These are phyloP conservation scores for Aelia acuminata DNA, from an alignment of 2,888 invertebrate species.

Conservation along the genomic window DNA sequence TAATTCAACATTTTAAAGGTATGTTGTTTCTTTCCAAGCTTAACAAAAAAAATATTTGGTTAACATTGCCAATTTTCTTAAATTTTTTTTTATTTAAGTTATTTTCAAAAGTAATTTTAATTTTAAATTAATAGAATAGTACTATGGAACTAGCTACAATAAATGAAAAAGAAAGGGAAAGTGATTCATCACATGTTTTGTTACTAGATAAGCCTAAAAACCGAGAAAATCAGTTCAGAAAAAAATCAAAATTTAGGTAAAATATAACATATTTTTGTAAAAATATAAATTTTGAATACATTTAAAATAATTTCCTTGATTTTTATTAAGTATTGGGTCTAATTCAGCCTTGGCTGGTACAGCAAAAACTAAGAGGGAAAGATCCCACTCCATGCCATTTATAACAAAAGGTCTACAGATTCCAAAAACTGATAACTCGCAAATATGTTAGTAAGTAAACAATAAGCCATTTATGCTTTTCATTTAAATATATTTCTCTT, in stretches of 20 bases:
- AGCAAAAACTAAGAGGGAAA: conserved; percentile 19
- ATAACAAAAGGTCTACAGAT: conserved; percentile 52
- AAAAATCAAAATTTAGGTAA: conserved; percentile 15
- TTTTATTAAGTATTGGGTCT: conserved; percentile 39
- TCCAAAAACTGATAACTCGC: conserved; percentile 53
- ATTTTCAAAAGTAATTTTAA: neutral
- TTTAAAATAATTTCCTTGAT: neutral
- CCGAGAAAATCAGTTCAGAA: neutral
- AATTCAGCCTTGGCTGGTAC: neutral
- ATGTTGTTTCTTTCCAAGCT: neutral
- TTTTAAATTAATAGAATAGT: neutral
- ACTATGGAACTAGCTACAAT: conserved; percentile 60
- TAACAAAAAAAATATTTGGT: neutral
- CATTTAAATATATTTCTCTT: neutral
- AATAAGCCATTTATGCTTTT: neutral
- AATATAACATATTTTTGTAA: neutral
- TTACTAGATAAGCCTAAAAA: neutral
- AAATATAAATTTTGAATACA: neutral
- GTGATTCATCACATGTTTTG: neutral
- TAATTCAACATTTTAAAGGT: neutral
- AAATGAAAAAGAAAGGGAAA: conserved; percentile 58
- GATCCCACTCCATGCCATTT: conserved; percentile 61
- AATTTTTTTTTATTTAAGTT: no score
- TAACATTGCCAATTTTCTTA: neutral
- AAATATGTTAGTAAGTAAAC: conserved; percentile 60